phyloP scores from a whole-genome alignment of 2,113 vertebrate species.

The Zosterops japonicus region DNA sequence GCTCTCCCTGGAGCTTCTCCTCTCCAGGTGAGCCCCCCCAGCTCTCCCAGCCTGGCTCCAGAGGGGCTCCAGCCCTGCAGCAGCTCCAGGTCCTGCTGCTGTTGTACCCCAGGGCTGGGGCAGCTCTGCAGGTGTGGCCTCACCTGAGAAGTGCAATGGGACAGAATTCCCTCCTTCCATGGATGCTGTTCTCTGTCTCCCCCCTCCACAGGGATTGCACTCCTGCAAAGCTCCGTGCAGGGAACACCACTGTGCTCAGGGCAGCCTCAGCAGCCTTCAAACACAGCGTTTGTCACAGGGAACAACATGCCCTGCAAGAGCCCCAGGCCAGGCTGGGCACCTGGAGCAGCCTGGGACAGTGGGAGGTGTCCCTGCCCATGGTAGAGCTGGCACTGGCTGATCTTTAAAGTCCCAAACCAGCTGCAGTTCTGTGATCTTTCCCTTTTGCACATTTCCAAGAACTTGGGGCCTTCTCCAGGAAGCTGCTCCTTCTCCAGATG shows the following conservation, averaged over 20 bases:
- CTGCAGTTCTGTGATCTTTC: too few relatives aligned
- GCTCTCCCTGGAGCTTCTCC: neutral
- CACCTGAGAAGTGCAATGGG: neutral
- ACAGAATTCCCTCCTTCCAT: neutral
- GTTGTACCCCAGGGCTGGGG: neutral
- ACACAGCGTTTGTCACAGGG: neutral
- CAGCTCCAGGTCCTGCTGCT: neutral
- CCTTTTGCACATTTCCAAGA: neutral
- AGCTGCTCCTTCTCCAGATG: slow-evolving; percentile 17
- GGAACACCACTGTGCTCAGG: too few relatives aligned
- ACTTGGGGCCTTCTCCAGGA: neutral
- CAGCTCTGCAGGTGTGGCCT: neutral
- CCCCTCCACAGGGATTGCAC: neutral
- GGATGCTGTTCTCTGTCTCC: neutral
- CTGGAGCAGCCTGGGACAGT: neutral
- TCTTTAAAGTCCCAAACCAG: neutral
- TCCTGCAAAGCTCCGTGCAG: neutral
- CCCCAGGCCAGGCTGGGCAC: fast-evolving
- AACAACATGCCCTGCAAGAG: fast-evolving
- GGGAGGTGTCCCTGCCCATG: neutral
- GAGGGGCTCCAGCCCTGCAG: neutral
- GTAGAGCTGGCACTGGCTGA: neutral
- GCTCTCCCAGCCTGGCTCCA: neutral
- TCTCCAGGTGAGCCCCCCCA: neutral
- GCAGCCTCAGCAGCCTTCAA: neutral